These are phyloP conservation scores for Drosophila pseudotalamancana DNA, from an alignment of 2,888 invertebrate species.

Conservation along the genomic window DNA sequence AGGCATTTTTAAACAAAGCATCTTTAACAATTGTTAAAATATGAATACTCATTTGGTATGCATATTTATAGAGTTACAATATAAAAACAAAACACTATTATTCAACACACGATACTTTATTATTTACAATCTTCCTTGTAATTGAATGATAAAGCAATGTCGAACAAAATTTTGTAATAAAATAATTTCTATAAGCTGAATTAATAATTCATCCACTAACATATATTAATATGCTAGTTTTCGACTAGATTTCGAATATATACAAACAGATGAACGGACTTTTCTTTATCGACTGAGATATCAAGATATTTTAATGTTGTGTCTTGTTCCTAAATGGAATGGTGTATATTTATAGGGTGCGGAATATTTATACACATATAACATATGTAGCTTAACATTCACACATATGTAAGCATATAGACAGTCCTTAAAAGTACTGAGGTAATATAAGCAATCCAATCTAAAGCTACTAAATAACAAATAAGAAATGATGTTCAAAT, in stretches of 20 bases:
- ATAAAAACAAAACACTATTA: slow-evolving; percentile 1
- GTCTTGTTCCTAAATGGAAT: no score
- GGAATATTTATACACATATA: no score
- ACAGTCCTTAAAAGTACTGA: background rate
- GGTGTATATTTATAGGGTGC: no score
- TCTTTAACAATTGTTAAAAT: slow-evolving; percentile 17
- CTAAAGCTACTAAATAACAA: background rate
- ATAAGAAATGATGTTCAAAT: background rate
- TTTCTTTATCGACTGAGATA: background rate
- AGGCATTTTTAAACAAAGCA: slow-evolving; percentile 12
- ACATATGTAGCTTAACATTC: background rate
- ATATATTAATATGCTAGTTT: no score
- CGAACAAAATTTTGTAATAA: no score
- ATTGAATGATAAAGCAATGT: no score
- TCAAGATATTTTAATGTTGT: no score
- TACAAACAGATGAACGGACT: background rate
- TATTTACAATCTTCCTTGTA: background rate
- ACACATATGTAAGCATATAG: background rate
- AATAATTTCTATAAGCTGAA: no score
- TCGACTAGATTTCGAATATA: no score
- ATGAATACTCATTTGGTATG: slow-evolving; percentile 5
- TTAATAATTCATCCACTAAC: no score
- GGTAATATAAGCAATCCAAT: slow-evolving; percentile 4
- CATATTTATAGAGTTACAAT: slow-evolving; percentile 2
- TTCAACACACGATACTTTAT: no score